Percentiles rank a stretch among this genome's conserved stretches.
These are phyloP conservation scores for Araneus ventricosus DNA, from an alignment of 1,140 invertebrate genomes.

Conservation along the genomic window DNA sequence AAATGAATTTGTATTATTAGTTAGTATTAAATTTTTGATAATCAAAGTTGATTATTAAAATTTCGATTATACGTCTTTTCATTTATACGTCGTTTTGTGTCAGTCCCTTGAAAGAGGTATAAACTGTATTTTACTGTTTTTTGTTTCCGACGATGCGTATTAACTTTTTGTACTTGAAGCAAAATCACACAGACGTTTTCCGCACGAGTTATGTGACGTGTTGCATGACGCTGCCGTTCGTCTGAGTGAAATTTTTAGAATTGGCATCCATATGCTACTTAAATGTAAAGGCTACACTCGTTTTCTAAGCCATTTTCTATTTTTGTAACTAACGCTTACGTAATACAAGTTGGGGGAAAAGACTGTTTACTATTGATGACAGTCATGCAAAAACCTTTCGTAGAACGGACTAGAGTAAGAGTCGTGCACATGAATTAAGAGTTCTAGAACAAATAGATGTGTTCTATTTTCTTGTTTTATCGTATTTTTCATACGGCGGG, in stretches of 20 bases:
- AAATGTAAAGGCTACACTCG: not conserved
- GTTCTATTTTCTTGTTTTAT: not conserved
- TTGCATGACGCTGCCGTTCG: not conserved
- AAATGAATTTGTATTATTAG: too few species aligned
- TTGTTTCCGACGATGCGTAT: too few species aligned
- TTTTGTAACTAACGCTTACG: not conserved
- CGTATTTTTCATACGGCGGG: not conserved
- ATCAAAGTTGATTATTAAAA: too few species aligned
- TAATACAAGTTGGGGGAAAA: not conserved
- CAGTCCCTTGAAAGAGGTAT: too few species aligned
- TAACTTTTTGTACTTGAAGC: too few species aligned
- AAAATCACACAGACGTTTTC: not conserved
- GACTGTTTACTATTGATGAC: constrained; percentile 15
- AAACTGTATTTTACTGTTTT: too few species aligned
- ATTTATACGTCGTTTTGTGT: too few species aligned
- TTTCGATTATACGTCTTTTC: too few species aligned
- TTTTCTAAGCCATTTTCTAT: not conserved
- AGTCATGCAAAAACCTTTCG: not conserved
- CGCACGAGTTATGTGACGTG: not conserved
- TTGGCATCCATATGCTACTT: not conserved
- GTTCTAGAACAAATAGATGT: not conserved
- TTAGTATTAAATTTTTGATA: too few species aligned
- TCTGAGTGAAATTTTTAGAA: constrained; percentile 5
- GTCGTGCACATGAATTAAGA: not conserved
- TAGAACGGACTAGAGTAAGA: not conserved